These are phyloP conservation scores for Corydoras sp. DNA, from an alignment of 2,113 vertebrate species.

Conservation along the genomic window DNA sequence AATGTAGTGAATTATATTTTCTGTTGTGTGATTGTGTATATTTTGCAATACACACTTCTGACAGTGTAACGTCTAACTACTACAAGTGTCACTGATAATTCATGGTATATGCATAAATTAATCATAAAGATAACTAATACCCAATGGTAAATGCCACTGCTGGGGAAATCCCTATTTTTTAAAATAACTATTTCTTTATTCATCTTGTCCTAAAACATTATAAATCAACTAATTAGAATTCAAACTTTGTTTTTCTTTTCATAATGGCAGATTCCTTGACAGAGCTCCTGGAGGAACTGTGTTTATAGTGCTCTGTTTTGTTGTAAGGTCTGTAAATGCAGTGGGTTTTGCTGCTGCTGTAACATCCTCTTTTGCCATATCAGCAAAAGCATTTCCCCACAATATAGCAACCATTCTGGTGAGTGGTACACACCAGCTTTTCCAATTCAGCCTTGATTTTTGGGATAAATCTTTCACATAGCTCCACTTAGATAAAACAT, in stretches of 20 bases:
- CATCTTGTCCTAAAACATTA: not conserved
- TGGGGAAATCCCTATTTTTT: too few relatives aligned
- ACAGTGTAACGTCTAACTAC: too few relatives aligned
- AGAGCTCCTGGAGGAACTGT: constrained; percentile 63
- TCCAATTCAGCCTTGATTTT: constrained; percentile 40
- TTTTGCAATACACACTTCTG: too few relatives aligned
- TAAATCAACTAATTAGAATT: not conserved
- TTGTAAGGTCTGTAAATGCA: constrained; percentile 81
- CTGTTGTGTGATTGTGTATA: too few relatives aligned
- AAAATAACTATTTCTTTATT: too few relatives aligned
- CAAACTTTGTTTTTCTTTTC: not conserved
- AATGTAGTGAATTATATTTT: not conserved
- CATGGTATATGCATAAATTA: too few relatives aligned
- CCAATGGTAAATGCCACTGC: too few relatives aligned
- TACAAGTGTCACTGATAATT: too few relatives aligned
- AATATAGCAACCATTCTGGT: constrained; percentile 91
- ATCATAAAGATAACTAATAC: too few relatives aligned
- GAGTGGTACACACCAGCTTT: constrained; percentile 55
- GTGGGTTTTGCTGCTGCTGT: constrained; percentile 78
- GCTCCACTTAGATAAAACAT: constrained; percentile 17
- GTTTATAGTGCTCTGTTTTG: constrained; percentile 82
- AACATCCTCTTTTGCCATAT: constrained; percentile 81
- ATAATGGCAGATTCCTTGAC: constrained; percentile 74
- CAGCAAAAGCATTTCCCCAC: constrained; percentile 81
- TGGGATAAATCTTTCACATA: constrained; percentile 33